A percentile compares a stretch with the other conserved stretches of the same genome.
phyloP scores from a whole-genome alignment of 2,797 vertebrate species.

The Eurystomus glaucurus region DNA sequence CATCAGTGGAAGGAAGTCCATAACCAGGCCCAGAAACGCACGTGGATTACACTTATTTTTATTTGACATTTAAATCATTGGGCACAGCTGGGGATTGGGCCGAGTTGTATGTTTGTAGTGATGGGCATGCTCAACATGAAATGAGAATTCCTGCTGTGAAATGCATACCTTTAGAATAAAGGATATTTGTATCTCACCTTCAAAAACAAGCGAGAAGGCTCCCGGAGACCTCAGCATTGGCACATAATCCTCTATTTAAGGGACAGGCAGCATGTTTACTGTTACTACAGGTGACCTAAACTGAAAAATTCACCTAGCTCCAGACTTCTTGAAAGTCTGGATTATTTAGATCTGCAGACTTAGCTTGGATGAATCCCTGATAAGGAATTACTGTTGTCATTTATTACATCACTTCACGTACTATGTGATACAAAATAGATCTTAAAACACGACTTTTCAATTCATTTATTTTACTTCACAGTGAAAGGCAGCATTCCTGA shows the following conservation, averaged over 20 bases:
- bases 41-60: constrained; percentile 21
- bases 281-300: not conserved
- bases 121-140: not conserved
- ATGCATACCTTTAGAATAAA: not conserved
- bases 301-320: not conserved
- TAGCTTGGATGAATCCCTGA: not conserved
- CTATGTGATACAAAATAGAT: not conserved
- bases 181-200: not conserved
- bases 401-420: not conserved
- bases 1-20: not conserved
- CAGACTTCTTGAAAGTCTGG: not conserved
- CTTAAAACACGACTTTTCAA: constrained; percentile 43
- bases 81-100: not conserved
- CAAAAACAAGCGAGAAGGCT: not conserved
- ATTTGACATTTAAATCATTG: constrained; percentile 8
- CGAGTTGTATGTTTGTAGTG: not conserved
- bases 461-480: not conserved
- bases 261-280: not conserved
- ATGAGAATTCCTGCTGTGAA: constrained; percentile 23
- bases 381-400: not conserved
- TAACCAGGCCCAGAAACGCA: not conserved
- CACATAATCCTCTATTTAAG: not conserved
- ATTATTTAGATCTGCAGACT: not conserved
- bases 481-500: not conserved
- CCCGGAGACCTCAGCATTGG: not conserved